phyloP scores from a whole-genome alignment of 1,140 invertebrate species.

The Bombus picipes region DNA sequence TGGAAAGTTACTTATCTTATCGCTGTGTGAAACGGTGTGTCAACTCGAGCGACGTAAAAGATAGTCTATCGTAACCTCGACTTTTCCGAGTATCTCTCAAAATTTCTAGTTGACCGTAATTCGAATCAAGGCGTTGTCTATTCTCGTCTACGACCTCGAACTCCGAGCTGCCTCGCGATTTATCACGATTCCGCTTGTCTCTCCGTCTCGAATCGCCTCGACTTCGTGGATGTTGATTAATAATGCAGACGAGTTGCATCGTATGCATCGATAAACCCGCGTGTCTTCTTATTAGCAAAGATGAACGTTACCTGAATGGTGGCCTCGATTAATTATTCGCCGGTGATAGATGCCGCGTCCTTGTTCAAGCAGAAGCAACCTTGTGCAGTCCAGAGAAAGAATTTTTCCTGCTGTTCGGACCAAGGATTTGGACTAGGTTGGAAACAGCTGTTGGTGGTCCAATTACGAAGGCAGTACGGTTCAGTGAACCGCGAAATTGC shows the following conservation, averaged over 20 bases:
- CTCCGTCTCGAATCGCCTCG: neutral
- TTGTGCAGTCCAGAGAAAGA: neutral
- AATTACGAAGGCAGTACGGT: neutral
- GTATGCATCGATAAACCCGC: constrained; percentile 13
- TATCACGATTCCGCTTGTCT: constrained; percentile 44
- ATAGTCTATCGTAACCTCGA: neutral
- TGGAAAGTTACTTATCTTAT: neutral
- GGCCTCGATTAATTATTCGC: constrained; percentile 61
- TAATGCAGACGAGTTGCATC: constrained; percentile 28
- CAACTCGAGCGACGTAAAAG: neutral
- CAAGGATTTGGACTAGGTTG: neutral
- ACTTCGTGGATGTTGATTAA: constrained; percentile 53
- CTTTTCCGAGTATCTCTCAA: neutral
- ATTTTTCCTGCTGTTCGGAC: neutral
- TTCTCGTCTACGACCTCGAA: constrained; percentile 20
- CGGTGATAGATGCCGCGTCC: constrained; percentile 16
- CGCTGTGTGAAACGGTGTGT: too few relatives aligned
- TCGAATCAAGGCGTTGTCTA: neutral
- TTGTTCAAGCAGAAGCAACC: constrained; percentile 4
- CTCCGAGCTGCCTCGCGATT: constrained; percentile 2
- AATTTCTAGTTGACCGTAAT: neutral
- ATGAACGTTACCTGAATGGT: constrained; percentile 41
- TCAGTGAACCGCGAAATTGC: neutral
- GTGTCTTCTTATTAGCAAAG: constrained; percentile 19
- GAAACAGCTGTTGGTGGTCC: neutral